Percentiles rank a stretch among this genome's conserved stretches.
These are phyloP conservation scores for Penaeus indicus DNA, from an alignment of 1,140 invertebrate species.

Conservation along the genomic window DNA sequence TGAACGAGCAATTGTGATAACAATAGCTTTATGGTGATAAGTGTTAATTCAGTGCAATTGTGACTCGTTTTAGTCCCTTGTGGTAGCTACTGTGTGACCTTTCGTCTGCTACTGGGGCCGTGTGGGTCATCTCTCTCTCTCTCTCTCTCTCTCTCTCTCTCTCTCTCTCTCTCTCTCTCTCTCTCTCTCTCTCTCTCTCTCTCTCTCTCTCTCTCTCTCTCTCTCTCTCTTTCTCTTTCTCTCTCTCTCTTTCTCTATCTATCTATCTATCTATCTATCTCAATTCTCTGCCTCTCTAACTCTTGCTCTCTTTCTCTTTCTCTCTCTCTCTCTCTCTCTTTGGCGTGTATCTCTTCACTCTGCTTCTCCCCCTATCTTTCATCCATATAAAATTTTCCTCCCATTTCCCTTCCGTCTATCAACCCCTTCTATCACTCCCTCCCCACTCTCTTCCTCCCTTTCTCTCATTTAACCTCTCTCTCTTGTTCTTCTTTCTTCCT, in stretches of 20 bases:
- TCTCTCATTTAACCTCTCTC: background rate
- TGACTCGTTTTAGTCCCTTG: no score
- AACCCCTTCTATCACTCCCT: no score
- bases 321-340: background rate
- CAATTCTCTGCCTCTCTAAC: background rate
- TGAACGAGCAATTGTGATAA: background rate
- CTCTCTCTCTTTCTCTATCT: background rate
- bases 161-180: slow-evolving; percentile 18
- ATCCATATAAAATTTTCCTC: background rate
- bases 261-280: slow-evolving; percentile 10
- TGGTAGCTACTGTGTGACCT: no score
- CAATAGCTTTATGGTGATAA: no score
- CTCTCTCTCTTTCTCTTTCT: background rate
- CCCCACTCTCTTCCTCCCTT: background rate
- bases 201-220: background rate
- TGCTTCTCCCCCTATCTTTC: background rate
- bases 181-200: background rate
- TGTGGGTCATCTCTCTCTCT: background rate
- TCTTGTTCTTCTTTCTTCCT: no score
- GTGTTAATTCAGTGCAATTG: no score
- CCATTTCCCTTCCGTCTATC: background rate
- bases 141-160: slow-evolving; percentile 30
- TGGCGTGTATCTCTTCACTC: no score
- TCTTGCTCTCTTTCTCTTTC: background rate
- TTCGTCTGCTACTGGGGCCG: no score